Evolutionary conservation across 2,888 invertebrate species (phyloP), one percentile per base, ranked within the genome.

Genomic region (Agrotis clavis): DNA sequence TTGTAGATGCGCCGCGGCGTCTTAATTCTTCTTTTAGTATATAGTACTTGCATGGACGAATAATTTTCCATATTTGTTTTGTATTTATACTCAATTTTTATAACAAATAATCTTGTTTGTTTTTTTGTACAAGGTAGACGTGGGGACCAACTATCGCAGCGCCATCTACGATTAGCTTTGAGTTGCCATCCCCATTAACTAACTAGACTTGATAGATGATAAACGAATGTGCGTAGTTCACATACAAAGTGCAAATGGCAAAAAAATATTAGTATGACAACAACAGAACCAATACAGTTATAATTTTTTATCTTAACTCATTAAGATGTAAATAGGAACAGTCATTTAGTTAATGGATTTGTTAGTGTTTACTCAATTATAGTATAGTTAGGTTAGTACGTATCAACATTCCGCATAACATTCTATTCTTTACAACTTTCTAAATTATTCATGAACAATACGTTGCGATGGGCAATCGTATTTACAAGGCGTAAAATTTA

Each of bases 391-490:
- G 63, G 57, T 79, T 66, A 73, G 63, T 67, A 25, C 64, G 71
- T 77, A 65, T 77, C 75, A 76, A 77, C 75, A 78, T 84, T 76
- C 74, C 71, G 68, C 65, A 61, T 70, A 73, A 73, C 84, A 82
- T 82, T 86, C 84, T 69, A 72, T 76, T 84, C 70, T 71, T 76
- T 76, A 77, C 79, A 67, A 92, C 92, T 92, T 92, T 92, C 92
- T 92, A 92, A 92, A 90, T 86, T 91, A 89, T 91, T 90, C 91
- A 90, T 87, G 87, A 87, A 85, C 80, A 74, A 77, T 76, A 82
- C 83, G 85, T 77, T 81, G 85, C 85, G 85, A 85, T 84, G 84
- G 86, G 83, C 82, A 84, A 79, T 85, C 82, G 79, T 73, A 79
- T 81, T 82, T 82, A 77, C 77, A 71, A 84, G 70, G 81, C 79